A percentile compares a stretch with the other conserved stretches of the same genome.
These are phyloP conservation scores for Pomacea canaliculata DNA, from an alignment of 2,888 invertebrate genomes.

Conservation along the genomic window DNA sequence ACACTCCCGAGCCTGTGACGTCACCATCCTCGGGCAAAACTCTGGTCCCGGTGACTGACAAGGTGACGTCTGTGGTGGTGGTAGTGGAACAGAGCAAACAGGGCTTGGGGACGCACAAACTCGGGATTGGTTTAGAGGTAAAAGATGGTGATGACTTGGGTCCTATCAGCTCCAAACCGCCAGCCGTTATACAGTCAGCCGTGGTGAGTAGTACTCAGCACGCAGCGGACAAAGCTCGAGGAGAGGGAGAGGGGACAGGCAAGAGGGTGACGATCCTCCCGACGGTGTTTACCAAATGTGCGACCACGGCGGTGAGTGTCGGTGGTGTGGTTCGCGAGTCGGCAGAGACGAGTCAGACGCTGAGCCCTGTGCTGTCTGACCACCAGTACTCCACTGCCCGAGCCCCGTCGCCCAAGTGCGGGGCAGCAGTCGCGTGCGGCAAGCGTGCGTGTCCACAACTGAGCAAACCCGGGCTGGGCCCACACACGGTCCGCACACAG, in stretches of 20 bases:
- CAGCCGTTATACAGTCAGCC: slow-evolving; percentile 5
- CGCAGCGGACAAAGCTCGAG: background rate
- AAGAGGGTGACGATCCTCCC: background rate
- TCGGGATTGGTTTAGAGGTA: background rate
- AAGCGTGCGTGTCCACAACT: slow-evolving; percentile 3
- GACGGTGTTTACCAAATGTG: background rate
- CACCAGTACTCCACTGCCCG: slow-evolving; percentile 19
- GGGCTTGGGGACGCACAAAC: too few relatives aligned
- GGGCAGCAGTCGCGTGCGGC: background rate
- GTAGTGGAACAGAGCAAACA: background rate
- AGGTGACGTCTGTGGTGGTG: background rate
- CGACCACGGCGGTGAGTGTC: background rate
- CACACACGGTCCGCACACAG: background rate
- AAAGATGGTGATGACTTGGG: background rate
- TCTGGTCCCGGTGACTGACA: background rate
- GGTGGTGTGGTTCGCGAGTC: background rate
- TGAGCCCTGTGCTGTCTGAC: slow-evolving; percentile 14
- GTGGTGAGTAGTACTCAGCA: slow-evolving; percentile 1
- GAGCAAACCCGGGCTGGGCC: background rate
- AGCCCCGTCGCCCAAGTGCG: slow-evolving; percentile 1
- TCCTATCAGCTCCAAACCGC: background rate
- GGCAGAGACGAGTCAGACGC: slow-evolving; percentile 1
- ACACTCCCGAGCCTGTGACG: background rate
- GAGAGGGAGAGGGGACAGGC: background rate
- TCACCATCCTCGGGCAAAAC: background rate